Conservation (phyloP, 2,113 vertebrate species). For the chimpanzee (Pan troglodytes) region DNA sequence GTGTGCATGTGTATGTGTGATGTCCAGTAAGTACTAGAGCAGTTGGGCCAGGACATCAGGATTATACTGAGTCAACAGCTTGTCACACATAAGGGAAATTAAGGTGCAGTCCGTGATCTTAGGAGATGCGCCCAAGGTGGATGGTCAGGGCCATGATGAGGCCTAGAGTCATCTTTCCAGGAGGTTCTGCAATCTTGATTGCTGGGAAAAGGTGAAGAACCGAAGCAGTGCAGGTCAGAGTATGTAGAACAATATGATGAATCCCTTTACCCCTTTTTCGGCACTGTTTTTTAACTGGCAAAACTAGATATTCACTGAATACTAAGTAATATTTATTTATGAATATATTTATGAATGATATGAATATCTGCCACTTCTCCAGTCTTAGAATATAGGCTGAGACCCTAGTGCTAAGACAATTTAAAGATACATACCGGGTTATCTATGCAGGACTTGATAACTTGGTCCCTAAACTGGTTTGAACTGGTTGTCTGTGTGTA, state of each 20-base stretch:
- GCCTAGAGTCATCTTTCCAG: neutral
- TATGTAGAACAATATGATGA: neutral
- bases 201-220: neutral
- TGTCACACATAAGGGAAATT: neutral
- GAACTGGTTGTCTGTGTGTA: neutral
- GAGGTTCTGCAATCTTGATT: neutral
- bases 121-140: neutral
- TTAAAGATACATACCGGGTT: neutral
- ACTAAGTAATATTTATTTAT: constrained; percentile 24
- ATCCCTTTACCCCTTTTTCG: neutral
- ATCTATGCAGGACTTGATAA: neutral
- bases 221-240: neutral
- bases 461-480: neutral
- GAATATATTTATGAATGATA: neutral
- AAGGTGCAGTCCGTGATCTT: neutral
- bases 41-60: neutral
- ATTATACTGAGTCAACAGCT: neutral
- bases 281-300: neutral
- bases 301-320: constrained; percentile 28
- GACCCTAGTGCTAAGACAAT: neutral
- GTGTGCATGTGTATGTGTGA: neutral
- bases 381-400: neutral
- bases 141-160: neutral
- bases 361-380: neutral
- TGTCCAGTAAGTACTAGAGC: neutral